Evolutionary conservation across 2,888 invertebrate species (phyloP).

Genomic region (Mechanitis messenoides): DNA sequence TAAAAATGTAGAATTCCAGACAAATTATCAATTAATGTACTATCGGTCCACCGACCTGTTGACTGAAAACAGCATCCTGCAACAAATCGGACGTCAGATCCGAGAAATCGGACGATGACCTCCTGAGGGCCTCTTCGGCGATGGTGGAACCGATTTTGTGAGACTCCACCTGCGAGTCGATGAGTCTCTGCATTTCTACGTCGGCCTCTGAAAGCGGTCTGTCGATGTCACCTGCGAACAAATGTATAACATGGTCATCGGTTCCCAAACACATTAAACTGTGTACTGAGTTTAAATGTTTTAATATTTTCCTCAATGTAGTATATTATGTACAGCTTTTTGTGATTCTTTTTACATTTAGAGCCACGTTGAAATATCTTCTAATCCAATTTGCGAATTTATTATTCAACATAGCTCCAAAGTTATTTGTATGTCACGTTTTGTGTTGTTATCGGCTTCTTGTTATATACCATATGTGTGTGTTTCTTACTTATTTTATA

Average conservation of each 20-base stretch:
- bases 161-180: constrained; percentile 86
- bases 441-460: background rate
- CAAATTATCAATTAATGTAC: background rate
- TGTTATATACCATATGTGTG: background rate
- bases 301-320: too few species aligned
- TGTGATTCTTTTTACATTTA: too few species aligned
- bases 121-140: constrained; percentile 82
- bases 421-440: too few species aligned
- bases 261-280: too few species aligned
- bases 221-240: constrained; percentile 10
- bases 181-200: constrained; percentile 81
- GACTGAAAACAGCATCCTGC: constrained; percentile 50
- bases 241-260: background rate
- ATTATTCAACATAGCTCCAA: too few species aligned
- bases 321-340: too few species aligned
- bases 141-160: constrained; percentile 91
- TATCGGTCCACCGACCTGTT: constrained; percentile 41
- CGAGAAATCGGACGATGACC: constrained; percentile 44
- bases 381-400: too few species aligned
- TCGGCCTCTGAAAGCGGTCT: constrained; percentile 65
- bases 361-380: too few species aligned
- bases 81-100: constrained; percentile 49
- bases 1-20: background rate
- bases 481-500: constrained; percentile 48
- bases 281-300: too few species aligned